Conservation (phyloP, 2,888 invertebrate species). For the Protonemura montana region DNA sequence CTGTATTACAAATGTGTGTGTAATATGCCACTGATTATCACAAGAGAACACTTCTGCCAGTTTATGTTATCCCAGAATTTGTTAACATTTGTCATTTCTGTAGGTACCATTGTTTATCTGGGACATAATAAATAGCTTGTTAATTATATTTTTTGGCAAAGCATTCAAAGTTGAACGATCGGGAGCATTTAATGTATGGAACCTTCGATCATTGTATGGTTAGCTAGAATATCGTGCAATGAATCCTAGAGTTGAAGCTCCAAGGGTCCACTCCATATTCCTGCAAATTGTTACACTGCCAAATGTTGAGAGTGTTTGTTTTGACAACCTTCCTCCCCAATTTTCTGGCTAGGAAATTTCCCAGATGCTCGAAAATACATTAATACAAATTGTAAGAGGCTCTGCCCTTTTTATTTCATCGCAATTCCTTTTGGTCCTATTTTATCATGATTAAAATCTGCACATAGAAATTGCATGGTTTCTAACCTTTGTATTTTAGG, state of each 20-base stretch:
- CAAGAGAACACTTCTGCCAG: background rate
- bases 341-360: background rate
- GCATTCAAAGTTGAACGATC: background rate
- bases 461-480: too few species aligned
- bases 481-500: too few species aligned
- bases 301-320: background rate
- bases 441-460: too few species aligned
- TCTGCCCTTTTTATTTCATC: background rate
- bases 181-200: background rate
- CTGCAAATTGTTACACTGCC: slow-evolving; percentile 12
- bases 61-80: background rate
- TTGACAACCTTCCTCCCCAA: background rate
- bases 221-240: background rate
- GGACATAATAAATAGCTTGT: slow-evolving; percentile 7
- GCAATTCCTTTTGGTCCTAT: background rate
- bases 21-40: too few species aligned
- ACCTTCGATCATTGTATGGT: background rate
- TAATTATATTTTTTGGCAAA: background rate
- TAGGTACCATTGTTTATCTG: slow-evolving; percentile 2
- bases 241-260: background rate
- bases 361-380: background rate
- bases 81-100: background rate
- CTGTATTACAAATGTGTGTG: background rate
- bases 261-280: slow-evolving; percentile 7
- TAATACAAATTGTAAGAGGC: background rate